Evolutionary conservation across 2,113 vertebrate genomes (phyloP), one percentile per base, ranked within the genome.

Genomic region (Eira barbara): DNA sequence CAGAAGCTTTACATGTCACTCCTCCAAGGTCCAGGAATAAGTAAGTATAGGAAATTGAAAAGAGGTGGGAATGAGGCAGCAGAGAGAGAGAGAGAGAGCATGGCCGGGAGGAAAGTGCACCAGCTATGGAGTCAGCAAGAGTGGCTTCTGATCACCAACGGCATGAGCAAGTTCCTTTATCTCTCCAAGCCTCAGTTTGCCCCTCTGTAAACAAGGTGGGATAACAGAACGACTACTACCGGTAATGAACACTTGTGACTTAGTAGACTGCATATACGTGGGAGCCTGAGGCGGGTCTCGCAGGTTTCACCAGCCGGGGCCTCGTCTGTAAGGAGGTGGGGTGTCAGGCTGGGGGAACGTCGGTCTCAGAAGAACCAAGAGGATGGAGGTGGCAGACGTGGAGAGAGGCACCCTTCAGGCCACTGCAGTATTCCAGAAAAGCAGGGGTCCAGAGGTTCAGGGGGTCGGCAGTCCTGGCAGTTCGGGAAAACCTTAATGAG

Each of bases 381-480:
- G 71, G 47, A 27, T 29, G 71, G 55, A 34, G 14, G 25, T 3
- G 11, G 23, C 21, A 31, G 11, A 39, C 0, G 2, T 7, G 34
- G 17, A 61, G 39, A 78, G 21, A 31, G 42, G 6, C 57, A 2
- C 45, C 31, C 42, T 69, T 36, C 42, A 14, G 82, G 20, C 13
- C 4, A 4, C 2, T 12, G 7, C 36, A 6, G 2, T 27, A 34
- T 31, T 42, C 27, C 39, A 34, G 34, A n/a, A 31, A 61, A 67
- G 61, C 1, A 17, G 42, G 27, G 1, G 23, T 13, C 15, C 57
- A 3, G 2, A 39, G 73, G 23, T 3, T 49, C 0, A 2, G 0
- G 18, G 57, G 31, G 20, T 7, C 6, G 27, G 49, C 71, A 14
- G 65, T 34, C 21, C 34, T 17, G 4, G 18, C 52, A 52, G n/a